Base-by-base conservation (phyloP, 2,888 invertebrate species). In the Branchipolynoe longqiensis region DNA sequence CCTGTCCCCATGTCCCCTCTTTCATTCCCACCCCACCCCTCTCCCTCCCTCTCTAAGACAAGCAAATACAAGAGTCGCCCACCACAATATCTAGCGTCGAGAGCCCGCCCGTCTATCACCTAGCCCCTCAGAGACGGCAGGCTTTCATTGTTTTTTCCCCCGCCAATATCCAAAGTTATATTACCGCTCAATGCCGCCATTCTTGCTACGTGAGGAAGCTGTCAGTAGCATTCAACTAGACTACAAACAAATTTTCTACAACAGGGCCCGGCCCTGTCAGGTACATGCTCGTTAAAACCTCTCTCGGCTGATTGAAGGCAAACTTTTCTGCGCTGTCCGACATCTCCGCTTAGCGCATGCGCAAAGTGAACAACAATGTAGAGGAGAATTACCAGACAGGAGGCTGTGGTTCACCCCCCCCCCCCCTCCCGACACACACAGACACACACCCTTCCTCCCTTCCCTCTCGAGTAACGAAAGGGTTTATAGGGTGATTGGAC, bases 231-330 rank as follows among this genome's bases (percentile, higher is more conserved):
- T 69, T 33, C 69, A 38, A 33, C 36, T 69, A 69, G 69, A 69
- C 36, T 69, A 33, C 38, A 69, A 62, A 62, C 62, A 62, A n/a
- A 62, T 62, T 62, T 62, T 69, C 69, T 69, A 69, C 69, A 62
- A 62, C 62, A 62, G 62, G 62, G 25, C 62, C 31, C 18, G 28
- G 18, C 25, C n/a, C 69, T 69, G 69, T 69, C 69, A 69, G 33
- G 36, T 12, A 33, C 69, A 69, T 38, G 36, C 69, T 14, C 36
- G 33, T 28, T 62, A 69, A 33, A 33, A 33, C 36, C 69, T 25
- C 69, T 69, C 33, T 36, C 36, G 36, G 25, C 36, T 69, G 69
- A 69, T 69, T 69, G 38, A 33, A 33, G 69, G n/a, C 69, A 69
- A 69, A 36, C 69, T 69, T 69, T 69, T 36, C n/a, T 69, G 36